Evolutionary conservation across 53 echinoderm and acorn worm species (phyloP), one percentile per base, ranked within the genome.

Genomic region (Temnopleurus reevesii): DNA sequence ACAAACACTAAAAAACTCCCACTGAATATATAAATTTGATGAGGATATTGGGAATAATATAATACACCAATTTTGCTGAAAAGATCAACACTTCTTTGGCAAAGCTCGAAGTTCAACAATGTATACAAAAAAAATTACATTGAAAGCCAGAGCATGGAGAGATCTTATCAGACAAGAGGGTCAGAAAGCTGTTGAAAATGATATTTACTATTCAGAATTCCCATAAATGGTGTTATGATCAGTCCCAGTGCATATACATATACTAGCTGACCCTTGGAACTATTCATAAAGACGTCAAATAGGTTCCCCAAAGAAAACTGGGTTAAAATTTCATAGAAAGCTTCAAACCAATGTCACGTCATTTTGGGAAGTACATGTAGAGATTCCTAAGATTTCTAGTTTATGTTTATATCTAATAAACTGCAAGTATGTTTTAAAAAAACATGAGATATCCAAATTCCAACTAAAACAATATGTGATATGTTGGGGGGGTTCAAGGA

Each of bases 141-240:
- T 2, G 29, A 4, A 17, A 30, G 1, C 4, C 8, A 21, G 8
- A 71, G n/a, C 41, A 41, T 71, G n/a, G 71, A 71, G 71, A 41
- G 41, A n/a, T 36, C 41, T 43, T 19, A 35, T 8, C n/a, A 38
- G 41, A 71, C 23, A 71, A 38, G 43, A 8, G 23, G 71, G 41
- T 41, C 71, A 41, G 27, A 41, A 5, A 71, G 71, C 23, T 17
- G 71, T n/a, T 71, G 41, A 71, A 71, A 43, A 71, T 71, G 21
- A 71, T 71, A 71, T 71, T 71, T 36, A 71, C 71, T n/a, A 71
- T 71, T 71, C 8, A 49, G 26, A 8, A 71, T 36, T 36, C 71
- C 41, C 43, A 41, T n/a, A n/a, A 56, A 24, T 71, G n/a, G 23
- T n/a, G 71, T 71, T 71, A 71, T 38, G 71, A 71, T 71, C 38